Evolutionary conservation across 2,113 vertebrate species (phyloP).

Genomic region (Meriones unguiculatus): DNA sequence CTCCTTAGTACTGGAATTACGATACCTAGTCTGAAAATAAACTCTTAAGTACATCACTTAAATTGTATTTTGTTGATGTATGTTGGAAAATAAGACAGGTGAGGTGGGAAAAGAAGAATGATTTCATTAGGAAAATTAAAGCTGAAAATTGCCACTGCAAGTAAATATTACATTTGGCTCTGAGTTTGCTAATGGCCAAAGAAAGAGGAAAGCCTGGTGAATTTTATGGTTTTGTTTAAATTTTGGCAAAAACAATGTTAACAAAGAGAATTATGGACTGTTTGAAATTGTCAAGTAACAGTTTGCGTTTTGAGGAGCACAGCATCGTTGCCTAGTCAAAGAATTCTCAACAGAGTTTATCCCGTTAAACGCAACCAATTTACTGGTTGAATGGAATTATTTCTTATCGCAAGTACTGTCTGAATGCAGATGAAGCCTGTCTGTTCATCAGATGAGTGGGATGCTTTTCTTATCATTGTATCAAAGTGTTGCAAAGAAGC

Average conservation of each 20-base stretch:
- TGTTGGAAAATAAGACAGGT: background rate
- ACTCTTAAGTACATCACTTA: background rate
- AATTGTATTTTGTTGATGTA: background rate
- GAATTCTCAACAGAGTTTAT: slow-evolving; percentile 3
- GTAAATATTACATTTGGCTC: slow-evolving; percentile 42
- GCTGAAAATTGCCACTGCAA: background rate
- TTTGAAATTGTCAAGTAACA: background rate
- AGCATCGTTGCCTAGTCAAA: background rate
- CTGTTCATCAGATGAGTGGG: background rate
- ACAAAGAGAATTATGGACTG: background rate
- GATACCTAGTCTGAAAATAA: background rate
- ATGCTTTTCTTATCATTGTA: background rate
- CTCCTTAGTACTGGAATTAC: no score
- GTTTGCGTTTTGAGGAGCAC: slow-evolving; percentile 36
- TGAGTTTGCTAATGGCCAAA: slow-evolving; percentile 40
- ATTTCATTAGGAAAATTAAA: slow-evolving; percentile 40
- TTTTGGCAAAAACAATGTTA: slow-evolving; percentile 32
- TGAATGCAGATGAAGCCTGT: slow-evolving; percentile 51
- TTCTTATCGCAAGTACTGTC: slow-evolving; percentile 49
- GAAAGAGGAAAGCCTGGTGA: slow-evolving; percentile 1
- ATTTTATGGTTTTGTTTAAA: slow-evolving; percentile 43
- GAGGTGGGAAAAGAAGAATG: background rate
- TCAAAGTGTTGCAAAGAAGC: background rate
- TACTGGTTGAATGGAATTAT: slow-evolving; percentile 13
- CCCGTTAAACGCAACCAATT: slow-evolving; percentile 10